Conservation (phyloP, 2,113 vertebrate species). For the Lophochroa leadbeateri region DNA sequence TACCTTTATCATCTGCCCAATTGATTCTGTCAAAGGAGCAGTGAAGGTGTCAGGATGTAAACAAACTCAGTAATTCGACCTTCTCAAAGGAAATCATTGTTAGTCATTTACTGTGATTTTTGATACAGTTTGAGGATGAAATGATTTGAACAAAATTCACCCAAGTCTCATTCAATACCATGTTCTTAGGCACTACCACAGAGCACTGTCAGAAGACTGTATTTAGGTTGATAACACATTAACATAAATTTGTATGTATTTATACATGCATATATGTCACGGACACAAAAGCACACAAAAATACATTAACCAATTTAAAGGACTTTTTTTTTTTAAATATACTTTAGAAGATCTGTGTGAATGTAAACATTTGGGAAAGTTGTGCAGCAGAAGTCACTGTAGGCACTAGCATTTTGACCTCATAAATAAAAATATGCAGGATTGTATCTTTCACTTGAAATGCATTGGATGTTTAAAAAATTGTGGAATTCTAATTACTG, state of each 20-base stretch:
- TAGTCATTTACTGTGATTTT: not conserved
- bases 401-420: constrained; percentile 58
- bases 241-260: constrained; percentile 11
- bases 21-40: not conserved
- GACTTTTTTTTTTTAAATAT: constrained; percentile 29
- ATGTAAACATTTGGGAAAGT: constrained; percentile 73
- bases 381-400: constrained; percentile 57
- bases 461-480: not conserved
- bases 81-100: not conserved
- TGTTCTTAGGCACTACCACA: constrained; percentile 18
- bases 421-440: not conserved
- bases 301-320: constrained; percentile 45
- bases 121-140: not conserved
- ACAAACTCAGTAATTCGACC: not conserved
- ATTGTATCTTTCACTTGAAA: constrained; percentile 4
- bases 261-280: constrained; percentile 23
- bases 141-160: not conserved
- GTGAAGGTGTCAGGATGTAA: not conserved
- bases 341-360: constrained; percentile 55
- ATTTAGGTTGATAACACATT: constrained; percentile 21
- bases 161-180: not conserved
- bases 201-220: constrained; percentile 33
- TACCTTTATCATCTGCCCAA: not conserved
- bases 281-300: constrained; percentile 61
- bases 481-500: not conserved